Evolutionary conservation across 2,797 vertebrate species (phyloP).

Genomic region (Diplodus sargus): DNA sequence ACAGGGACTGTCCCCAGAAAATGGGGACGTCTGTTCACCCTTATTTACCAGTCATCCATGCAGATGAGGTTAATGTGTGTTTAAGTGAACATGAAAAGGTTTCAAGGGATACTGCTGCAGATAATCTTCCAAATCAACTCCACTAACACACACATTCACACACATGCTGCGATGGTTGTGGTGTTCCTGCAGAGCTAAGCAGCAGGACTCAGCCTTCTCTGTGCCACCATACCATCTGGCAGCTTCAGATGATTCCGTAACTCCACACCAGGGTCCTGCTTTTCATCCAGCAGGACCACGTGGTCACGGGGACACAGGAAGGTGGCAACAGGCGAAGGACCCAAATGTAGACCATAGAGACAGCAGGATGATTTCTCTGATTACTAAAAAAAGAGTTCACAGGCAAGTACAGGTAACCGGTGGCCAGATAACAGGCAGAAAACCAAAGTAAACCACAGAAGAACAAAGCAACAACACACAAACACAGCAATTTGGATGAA

Average conservation of each 20-base stretch:
- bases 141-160: constrained; percentile 25
- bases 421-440: background rate
- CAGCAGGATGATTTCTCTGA: background rate
- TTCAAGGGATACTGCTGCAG: constrained; percentile 47
- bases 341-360: background rate
- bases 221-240: constrained; percentile 71
- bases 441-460: background rate
- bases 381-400: background rate
- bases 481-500: background rate
- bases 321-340: background rate
- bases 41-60: background rate
- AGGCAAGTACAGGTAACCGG: background rate
- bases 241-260: constrained; percentile 65
- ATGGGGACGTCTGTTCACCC: no score
- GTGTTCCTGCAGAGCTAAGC: constrained; percentile 49
- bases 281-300: constrained; percentile 36
- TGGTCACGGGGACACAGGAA: background rate
- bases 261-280: constrained; percentile 54
- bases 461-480: background rate
- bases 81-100: constrained; percentile 14
- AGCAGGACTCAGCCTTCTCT: constrained; percentile 60
- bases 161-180: constrained; percentile 28
- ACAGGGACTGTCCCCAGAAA: no score
- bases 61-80: constrained; percentile 13
- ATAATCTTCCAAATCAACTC: constrained; percentile 45